Evolutionary conservation across 2,888 invertebrate genomes (phyloP).

Genomic region (Automeris io): DNA sequence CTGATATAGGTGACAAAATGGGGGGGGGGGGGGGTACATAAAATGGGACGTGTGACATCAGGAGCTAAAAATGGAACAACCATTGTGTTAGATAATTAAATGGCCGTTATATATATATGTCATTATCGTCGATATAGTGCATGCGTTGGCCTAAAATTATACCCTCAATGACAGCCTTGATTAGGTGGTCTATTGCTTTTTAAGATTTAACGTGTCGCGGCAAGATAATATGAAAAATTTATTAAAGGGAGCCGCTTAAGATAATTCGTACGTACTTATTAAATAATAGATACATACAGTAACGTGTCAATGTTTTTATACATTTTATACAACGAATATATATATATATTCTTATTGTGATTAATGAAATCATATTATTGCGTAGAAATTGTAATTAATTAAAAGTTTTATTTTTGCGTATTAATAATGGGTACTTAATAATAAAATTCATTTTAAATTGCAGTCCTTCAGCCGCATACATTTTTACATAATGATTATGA

Average conservation of each 20-base stretch:
- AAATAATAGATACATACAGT: slow-evolving; percentile 39
- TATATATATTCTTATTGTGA: slow-evolving; percentile 4
- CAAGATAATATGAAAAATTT: too few relatives aligned
- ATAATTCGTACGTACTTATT: slow-evolving; percentile 45
- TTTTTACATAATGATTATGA: slow-evolving; percentile 1
- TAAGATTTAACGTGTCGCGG: too few relatives aligned
- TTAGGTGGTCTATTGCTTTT: too few relatives aligned
- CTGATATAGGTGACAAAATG: too few relatives aligned
- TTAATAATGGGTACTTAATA: not conserved
- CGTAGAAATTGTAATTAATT: not conserved
- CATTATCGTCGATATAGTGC: too few relatives aligned
- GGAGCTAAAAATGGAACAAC: too few relatives aligned
- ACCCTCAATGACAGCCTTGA: too few relatives aligned
- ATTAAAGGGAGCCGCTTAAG: not conserved
- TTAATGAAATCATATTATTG: slow-evolving; percentile 4
- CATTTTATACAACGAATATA: slow-evolving; percentile 61
- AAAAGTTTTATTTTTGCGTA: not conserved
- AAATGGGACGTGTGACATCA: too few relatives aligned
- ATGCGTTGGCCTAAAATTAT: too few relatives aligned
- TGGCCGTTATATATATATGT: too few relatives aligned
- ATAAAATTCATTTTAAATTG: not conserved
- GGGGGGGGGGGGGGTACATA: too few relatives aligned
- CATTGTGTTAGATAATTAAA: too few relatives aligned
- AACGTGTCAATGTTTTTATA: slow-evolving; percentile 62
- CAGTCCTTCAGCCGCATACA: not conserved